Evolutionary conservation across 2,113 vertebrate species (phyloP).

Genomic region (Plecotus auritus): DNA sequence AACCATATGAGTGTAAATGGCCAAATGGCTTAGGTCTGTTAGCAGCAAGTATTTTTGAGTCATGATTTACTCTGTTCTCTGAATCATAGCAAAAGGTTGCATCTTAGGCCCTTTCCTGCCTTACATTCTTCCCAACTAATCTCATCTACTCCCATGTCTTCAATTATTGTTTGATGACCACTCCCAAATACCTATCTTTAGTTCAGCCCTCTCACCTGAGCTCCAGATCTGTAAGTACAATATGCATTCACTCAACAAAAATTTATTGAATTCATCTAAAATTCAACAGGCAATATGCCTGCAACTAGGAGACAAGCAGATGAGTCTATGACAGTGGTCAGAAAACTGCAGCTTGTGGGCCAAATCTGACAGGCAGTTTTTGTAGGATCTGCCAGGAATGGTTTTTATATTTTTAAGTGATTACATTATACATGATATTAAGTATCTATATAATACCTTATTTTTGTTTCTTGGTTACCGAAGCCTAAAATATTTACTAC

Average conservation of each 20-base stretch:
- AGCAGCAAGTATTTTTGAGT: background rate
- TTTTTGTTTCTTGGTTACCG: background rate
- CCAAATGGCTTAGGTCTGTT: background rate
- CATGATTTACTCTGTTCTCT: background rate
- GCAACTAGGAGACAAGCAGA: background rate
- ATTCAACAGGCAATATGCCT: background rate
- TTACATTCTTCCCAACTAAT: background rate
- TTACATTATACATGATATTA: background rate
- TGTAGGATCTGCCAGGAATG: background rate
- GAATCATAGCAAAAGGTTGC: background rate
- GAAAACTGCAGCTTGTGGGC: background rate
- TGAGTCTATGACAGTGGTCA: background rate
- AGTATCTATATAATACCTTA: background rate
- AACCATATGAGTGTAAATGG: background rate
- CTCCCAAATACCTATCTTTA: background rate
- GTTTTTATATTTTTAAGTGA: background rate
- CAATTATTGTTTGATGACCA: background rate
- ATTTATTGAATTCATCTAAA: background rate
- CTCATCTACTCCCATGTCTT: background rate
- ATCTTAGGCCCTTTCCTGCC: background rate
- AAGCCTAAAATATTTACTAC: background rate
- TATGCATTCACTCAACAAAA: background rate
- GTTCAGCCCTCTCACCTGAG: background rate
- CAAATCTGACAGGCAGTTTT: background rate
- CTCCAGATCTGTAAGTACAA: background rate